These are phyloP conservation scores for Sciaenops ocellatus DNA, from an alignment of 2,797 vertebrate genomes.

Conservation along the genomic window DNA sequence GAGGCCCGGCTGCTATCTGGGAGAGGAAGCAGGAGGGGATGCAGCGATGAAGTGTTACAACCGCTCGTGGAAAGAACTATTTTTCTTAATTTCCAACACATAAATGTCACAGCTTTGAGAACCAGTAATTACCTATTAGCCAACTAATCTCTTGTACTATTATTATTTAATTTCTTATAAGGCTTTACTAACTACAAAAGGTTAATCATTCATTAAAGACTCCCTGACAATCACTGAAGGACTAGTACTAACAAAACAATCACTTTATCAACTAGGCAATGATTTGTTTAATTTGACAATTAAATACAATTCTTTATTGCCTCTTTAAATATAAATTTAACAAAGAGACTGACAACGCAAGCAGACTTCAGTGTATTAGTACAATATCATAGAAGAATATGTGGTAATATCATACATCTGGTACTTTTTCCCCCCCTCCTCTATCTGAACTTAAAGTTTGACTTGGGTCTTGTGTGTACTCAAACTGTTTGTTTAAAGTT, in stretches of 20 bases:
- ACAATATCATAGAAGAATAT: conserved; percentile 27
- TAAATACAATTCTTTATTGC: conserved; percentile 13
- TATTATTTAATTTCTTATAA: not conserved
- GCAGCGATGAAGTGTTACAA: conserved; percentile 15
- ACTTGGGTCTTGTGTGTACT: conserved; percentile 63
- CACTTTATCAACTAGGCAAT: conserved; percentile 26
- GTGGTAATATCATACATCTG: not conserved
- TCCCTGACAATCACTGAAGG: conserved; percentile 27
- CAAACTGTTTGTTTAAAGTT: conserved; percentile 79
- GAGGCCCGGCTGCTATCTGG: conserved; percentile 21
- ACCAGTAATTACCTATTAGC: not conserved
- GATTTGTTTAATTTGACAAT: conserved; percentile 34
- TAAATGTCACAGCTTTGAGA: not conserved
- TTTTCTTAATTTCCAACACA: conserved; percentile 15
- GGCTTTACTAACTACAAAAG: conserved; percentile 5
- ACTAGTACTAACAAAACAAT: conserved; percentile 30
- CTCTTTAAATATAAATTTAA: conserved; percentile 15
- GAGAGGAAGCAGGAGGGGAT: conserved; percentile 27
- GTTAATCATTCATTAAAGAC: conserved; percentile 54
- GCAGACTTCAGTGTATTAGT: conserved; percentile 7
- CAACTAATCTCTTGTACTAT: not conserved
- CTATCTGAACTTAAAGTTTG: conserved; percentile 51
- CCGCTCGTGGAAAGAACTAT: not conserved
- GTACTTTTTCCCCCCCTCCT: not conserved
- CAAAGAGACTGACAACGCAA: conserved; percentile 29